Base-by-base conservation (phyloP, 92 coral and sea anemone genomes). In the Parazoanthus atlanticus region DNA sequence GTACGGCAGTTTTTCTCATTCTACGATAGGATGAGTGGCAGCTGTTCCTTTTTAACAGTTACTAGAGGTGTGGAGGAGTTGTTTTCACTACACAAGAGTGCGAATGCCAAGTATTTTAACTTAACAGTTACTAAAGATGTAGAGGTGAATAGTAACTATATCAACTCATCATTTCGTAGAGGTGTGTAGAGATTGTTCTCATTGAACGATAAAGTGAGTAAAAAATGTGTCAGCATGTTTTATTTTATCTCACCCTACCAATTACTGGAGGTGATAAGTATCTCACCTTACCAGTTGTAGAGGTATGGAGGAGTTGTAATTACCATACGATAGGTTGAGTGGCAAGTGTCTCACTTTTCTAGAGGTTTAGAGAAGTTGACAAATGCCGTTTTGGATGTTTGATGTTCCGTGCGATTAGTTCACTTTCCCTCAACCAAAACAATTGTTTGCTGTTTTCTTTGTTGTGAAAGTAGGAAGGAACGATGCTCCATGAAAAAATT, bases 181-280 rank as follows among this genome's bases (percentile, higher is more conserved):
- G 80, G 84, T 21, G 86, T 93, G 29, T 91, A 82, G 89, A 90
- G 85, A 36, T 46, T 93, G 64, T 93, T 91, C 88, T 81, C 92
- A 23, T 91, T 93, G 28, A 91, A 91, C 75, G 94, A 91, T 85
- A 91, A 93, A 89, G 96, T 93, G 74, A 70, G 88, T 65, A 31
- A 3, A 16, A 56, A 56, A 25, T 17, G 25, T 56, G 16, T 56
- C 6, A 17, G 66, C 25, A 56, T 56, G 2, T 7, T 46, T 46
- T 8, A 0, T 11, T 43, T 46, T 46, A 40, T 46, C 52, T 46
- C 52, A 46, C 52, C 15, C 12, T 46, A 7, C 13, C 52, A 46
- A 11, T 46, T 8, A 46, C 15, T 8, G 1, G 15, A 19, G 71
- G 71, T 65, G 71, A 10, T 69, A 69, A 15, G 34, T 6, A 6